phyloP scores from a whole-genome alignment of 2,888 invertebrate genomes.

The Philhelius pedissequus region DNA sequence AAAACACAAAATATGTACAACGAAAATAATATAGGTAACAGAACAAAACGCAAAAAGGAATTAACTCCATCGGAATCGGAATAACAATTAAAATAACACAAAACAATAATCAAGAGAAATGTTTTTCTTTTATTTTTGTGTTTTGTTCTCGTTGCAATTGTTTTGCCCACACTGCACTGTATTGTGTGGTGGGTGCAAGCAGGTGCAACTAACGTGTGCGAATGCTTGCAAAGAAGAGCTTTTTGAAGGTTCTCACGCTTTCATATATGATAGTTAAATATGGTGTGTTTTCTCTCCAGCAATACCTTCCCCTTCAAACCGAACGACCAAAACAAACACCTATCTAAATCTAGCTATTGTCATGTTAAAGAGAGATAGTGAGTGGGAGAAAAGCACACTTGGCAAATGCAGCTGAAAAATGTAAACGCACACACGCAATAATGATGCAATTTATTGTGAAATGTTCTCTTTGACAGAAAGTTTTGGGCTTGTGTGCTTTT shows the following conservation, averaged over 20 bases:
- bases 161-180: conserved; percentile 10
- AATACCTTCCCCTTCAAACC: not conserved
- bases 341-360: too few relatives aligned
- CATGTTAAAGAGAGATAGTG: conserved; percentile 4
- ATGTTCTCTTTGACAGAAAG: conserved; percentile 23
- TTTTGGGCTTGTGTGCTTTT: not conserved
- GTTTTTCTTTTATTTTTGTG: not conserved
- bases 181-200: conserved; percentile 18
- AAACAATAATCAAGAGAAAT: conserved; percentile 50
- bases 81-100: conserved; percentile 59
- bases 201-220: conserved; percentile 36
- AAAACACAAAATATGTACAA: conserved; percentile 15
- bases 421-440: conserved; percentile 41
- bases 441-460: conserved; percentile 12
- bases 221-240: conserved; percentile 27
- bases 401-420: conserved; percentile 10
- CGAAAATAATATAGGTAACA: not conserved
- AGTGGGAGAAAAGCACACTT: conserved; percentile 15
- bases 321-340: too few relatives aligned
- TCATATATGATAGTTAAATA: not conserved
- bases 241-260: conserved; percentile 60
- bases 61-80: conserved; percentile 41
- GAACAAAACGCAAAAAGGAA: not conserved
- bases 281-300: not conserved
- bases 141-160: conserved; percentile 2